A percentile compares a stretch with the other conserved stretches of the same genome.
Conservation (phyloP, 1,140 invertebrate species). For the Melitaea cinxia region DNA sequence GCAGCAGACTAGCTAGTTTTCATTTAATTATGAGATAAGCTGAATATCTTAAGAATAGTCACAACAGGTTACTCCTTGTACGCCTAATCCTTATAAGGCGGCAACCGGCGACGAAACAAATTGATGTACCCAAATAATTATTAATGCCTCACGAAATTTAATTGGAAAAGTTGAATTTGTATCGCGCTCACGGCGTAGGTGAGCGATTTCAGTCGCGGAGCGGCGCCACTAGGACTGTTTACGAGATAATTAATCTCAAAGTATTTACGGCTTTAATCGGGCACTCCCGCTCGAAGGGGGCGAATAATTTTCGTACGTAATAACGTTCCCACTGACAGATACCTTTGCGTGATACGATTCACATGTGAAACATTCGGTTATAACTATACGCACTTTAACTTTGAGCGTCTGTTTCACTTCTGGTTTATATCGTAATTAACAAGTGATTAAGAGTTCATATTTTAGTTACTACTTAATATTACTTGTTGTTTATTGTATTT, state of each 20-base stretch:
- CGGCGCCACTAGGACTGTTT: constrained; percentile 73
- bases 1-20: too few species aligned
- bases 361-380: constrained; percentile 9
- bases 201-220: constrained; percentile 72
- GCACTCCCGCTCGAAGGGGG: constrained; percentile 69
- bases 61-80: constrained; percentile 17
- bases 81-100: constrained; percentile 49
- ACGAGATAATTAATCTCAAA: constrained; percentile 82
- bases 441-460: neutral
- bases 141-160: constrained; percentile 83
- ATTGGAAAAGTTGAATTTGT: constrained; percentile 83
- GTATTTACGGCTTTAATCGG: constrained; percentile 82
- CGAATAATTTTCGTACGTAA: constrained; percentile 66
- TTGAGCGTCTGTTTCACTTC: neutral
- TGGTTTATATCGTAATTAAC: neutral
- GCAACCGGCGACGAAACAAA: constrained; percentile 79
- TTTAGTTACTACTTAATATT: too few species aligned
- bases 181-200: constrained; percentile 79
- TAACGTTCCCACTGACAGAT: constrained; percentile 29
- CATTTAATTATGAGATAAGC: neutral
- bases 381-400: constrained; percentile 8
- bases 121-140: constrained; percentile 83
- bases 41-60: constrained; percentile 4
- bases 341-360: constrained; percentile 17
- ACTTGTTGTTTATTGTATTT: too few species aligned